Base-by-base conservation (phyloP, 2,888 invertebrate genomes). In the Galeruca laticollis region DNA sequence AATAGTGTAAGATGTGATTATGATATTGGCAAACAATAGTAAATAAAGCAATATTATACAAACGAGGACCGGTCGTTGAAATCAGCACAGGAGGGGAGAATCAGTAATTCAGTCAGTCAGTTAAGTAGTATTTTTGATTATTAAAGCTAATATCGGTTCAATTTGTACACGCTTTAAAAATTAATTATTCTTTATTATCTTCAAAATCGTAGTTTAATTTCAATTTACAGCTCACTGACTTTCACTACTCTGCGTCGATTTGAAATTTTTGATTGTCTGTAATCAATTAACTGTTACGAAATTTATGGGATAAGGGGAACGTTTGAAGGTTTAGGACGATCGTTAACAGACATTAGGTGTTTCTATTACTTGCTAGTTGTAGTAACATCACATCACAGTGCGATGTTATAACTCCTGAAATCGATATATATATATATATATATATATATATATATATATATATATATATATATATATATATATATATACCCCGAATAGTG, bases 361-460 rank as follows among this genome's bases (percentile, higher is more conserved):
- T 37, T 37, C 10, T 37, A 37, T 3, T 37, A 37, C 37, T 37
- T 37, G 2, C 9, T 37, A 6, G 37, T 37, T 37, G 37, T 37
- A 37, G 10, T 37, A 37, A 37, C 37, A 33, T 33, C 9, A 37
- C 0, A 37, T 37, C 37, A 37, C 37, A 37, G 49, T 49, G 49
- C 49, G 2, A 54, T 54, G 26, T 54, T 26, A 26, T 21, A 54
- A 26, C 26, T 54, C 13, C 13, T 13, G 11, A n/a, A 54, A 26
- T 54, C 52, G 52, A 54, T 54, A 54, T 8, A 10, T 54, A 54
- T 54, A 54, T 26, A 37, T 37, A 37, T n/a, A n/a, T n/a, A n/a
- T n/a, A n/a, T n/a, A n/a, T n/a, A 54, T 54, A 54, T 8, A 10
- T 54, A 54, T 54, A 54, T 26, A 37, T 37, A 37, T n/a, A 54